Evolutionary conservation across 2,113 vertebrate species (phyloP).

Genomic region (Anguilla japonica): DNA sequence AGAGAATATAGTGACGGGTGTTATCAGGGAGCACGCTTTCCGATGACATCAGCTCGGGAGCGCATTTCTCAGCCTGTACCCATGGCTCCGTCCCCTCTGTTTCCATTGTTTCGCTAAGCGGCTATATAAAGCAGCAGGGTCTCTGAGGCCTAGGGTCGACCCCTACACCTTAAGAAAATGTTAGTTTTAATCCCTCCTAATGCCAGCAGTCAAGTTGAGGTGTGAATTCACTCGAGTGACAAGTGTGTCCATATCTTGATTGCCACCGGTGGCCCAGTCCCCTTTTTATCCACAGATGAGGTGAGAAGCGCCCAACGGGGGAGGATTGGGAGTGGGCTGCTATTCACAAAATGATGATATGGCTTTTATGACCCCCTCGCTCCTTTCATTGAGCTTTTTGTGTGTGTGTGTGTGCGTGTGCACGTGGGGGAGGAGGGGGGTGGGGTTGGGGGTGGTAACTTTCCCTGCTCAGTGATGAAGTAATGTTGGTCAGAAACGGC

Average conservation of each 20-base stretch:
- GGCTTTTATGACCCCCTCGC: neutral
- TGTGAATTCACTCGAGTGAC: constrained; percentile 64
- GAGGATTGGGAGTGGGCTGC: constrained; percentile 12
- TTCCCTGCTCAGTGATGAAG: neutral
- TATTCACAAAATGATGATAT: neutral
- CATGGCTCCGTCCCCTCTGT: neutral
- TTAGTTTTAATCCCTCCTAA: constrained; percentile 41
- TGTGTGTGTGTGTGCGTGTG: too few species aligned
- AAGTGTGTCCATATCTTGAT: constrained; percentile 64
- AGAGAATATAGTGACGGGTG: too few species aligned
- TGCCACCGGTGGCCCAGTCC: constrained; percentile 51
- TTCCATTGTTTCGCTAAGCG: constrained; percentile 36
- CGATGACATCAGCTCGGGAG: neutral
- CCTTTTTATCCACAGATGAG: constrained; percentile 54
- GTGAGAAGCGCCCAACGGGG: constrained; percentile 49
- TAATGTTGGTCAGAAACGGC: neutral
- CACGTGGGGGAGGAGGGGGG: too few species aligned
- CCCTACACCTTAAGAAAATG: constrained; percentile 15
- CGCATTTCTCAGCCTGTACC: neutral
- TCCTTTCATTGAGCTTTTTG: neutral
- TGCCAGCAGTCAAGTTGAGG: constrained; percentile 45
- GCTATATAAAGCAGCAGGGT: constrained; percentile 38
- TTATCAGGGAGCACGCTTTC: neutral
- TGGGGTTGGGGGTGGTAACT: neutral
- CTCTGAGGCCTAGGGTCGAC: neutral